Conservation (phyloP, 2,113 vertebrate genomes). For the Nycticryphes semicollaris region DNA sequence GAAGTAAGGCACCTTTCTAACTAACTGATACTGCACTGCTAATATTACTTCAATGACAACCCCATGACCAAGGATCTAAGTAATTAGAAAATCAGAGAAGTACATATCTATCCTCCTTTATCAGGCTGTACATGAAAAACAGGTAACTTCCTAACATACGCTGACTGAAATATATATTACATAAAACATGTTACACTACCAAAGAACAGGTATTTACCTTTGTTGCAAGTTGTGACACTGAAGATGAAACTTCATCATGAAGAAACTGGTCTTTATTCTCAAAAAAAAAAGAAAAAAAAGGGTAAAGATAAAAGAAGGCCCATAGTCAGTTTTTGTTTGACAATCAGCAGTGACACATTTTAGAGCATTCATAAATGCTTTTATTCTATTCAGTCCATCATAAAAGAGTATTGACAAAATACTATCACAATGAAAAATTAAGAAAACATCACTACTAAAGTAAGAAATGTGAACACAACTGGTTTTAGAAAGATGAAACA, state of each 20-base stretch:
- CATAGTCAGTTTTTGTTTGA: constrained; percentile 21
- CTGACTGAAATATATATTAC: neutral
- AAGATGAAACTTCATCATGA: constrained; percentile 67
- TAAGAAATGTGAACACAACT: neutral
- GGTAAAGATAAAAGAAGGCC: constrained; percentile 42
- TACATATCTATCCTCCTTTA: neutral
- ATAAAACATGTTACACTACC: neutral
- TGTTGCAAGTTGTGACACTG: constrained; percentile 71
- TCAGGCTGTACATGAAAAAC: neutral
- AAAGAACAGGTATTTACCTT: constrained; percentile 66
- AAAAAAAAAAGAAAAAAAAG: constrained; percentile 42
- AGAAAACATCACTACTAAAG: neutral
- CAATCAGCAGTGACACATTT: constrained; percentile 7
- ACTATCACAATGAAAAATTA: neutral
- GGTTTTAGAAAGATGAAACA: neutral
- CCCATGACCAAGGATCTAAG: neutral
- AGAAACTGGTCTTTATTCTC: constrained; percentile 71
- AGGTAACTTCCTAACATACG: neutral
- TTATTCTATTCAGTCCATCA: neutral
- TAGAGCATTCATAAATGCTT: neutral
- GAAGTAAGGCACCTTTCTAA: neutral
- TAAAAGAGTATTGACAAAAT: neutral
- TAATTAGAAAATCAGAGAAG: neutral
- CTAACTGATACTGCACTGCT: neutral
- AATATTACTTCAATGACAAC: neutral